These are phyloP conservation scores for Platerodrilus igneus DNA, from an alignment of 2,888 invertebrate species.

Conservation along the genomic window DNA sequence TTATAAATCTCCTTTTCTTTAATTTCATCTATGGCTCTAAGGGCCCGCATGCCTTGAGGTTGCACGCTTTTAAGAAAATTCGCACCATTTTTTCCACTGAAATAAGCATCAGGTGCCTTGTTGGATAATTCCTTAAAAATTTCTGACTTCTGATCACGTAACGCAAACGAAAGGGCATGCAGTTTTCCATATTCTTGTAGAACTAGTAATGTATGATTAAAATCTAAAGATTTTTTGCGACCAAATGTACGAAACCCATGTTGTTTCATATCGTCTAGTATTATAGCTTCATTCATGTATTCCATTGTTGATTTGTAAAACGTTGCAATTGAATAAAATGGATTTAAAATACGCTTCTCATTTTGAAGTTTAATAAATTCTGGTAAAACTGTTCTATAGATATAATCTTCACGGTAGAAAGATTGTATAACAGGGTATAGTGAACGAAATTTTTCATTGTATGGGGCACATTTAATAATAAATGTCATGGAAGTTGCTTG, in stretches of 20 bases:
- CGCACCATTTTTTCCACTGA: slow-evolving; percentile 5
- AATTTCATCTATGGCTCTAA: slow-evolving; percentile 11
- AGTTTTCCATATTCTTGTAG: slow-evolving; percentile 34
- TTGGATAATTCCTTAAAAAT: slow-evolving; percentile 24
- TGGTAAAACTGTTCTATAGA: slow-evolving; percentile 18
- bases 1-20: slow-evolving; percentile 18
- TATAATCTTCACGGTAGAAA: slow-evolving; percentile 33
- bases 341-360: slow-evolving; percentile 9
- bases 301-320: slow-evolving; percentile 20
- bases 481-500: slow-evolving; percentile 21
- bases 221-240: slow-evolving; percentile 29
- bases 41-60: slow-evolving; percentile 4
- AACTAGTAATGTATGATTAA: slow-evolving; percentile 31
- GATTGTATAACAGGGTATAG: slow-evolving; percentile 26
- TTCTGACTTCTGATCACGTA: slow-evolving; percentile 31
- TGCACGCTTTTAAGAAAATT: slow-evolving; percentile 5
- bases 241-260: slow-evolving; percentile 30
- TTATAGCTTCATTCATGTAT: slow-evolving; percentile 28
- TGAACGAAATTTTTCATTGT: slow-evolving; percentile 26
- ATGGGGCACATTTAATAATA: slow-evolving; percentile 36
- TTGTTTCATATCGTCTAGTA: slow-evolving; percentile 33
- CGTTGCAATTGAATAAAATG: slow-evolving; percentile 23
- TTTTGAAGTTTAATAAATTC: slow-evolving; percentile 18
- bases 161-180: slow-evolving; percentile 35
- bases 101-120: slow-evolving; percentile 23